Percentiles rank a stretch among this genome's conserved stretches.
phyloP scores from a whole-genome alignment of 2,797 vertebrate species.

The Pseudocheirus occidentalis region DNA sequence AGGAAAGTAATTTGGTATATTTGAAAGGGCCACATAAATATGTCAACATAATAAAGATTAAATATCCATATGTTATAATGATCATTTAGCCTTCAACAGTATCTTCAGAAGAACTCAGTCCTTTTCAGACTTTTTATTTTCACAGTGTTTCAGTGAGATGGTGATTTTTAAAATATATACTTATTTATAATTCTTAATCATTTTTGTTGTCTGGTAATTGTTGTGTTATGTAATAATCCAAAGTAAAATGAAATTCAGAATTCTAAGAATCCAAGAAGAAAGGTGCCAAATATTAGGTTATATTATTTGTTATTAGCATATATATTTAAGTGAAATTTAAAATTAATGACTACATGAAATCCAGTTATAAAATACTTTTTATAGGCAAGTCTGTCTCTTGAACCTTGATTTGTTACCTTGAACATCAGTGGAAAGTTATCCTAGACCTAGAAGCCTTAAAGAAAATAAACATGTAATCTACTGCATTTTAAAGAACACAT shows the following conservation, averaged over 20 bases:
- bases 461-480: not conserved
- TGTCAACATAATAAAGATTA: not conserved
- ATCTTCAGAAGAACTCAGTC: not conserved
- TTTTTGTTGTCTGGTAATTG: not conserved
- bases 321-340: not conserved
- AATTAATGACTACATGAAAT: not conserved
- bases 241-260: not conserved
- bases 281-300: not conserved
- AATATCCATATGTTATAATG: not conserved
- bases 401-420: not conserved
- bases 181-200: not conserved
- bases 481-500: not conserved
- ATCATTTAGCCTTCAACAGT: not conserved
- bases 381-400: not conserved
- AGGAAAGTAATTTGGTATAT: not conserved
- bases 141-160: not conserved
- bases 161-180: not conserved
- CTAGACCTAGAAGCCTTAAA: not conserved
- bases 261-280: not conserved
- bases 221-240: not conserved
- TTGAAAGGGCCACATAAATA: not conserved
- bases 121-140: not conserved
- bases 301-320: not conserved
- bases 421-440: not conserved
- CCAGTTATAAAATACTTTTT: not conserved